Evolutionary conservation across 2,797 vertebrate species (phyloP), one percentile per base, ranked within the genome.

Genomic region (Diglossa cyanea): DNA sequence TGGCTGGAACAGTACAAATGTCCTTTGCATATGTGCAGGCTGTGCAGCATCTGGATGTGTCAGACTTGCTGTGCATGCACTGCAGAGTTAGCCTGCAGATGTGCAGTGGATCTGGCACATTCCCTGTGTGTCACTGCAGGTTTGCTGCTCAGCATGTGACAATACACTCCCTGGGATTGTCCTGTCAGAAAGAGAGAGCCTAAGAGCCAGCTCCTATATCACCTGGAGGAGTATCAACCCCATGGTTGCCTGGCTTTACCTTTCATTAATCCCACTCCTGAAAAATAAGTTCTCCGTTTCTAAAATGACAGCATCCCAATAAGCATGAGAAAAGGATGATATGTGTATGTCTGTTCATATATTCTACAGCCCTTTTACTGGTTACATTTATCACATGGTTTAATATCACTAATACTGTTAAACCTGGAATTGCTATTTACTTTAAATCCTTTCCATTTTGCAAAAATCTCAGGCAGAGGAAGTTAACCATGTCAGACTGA

Each of bases 41-140:
- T 96, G 91, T 80, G 82, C 82, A 94, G 90, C 93, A 95, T 90
- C 94, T 96, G 96, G 88, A 95, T 55, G 65, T 83, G 93, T 75
- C 91, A 95, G 79, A 65, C 42, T 24, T 5, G 5, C 25, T 54
- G 68, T 57, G 87, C 85, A 80, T 47, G 57, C 85, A 58, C 54
- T 33, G 35, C 0, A 0, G 40, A 93, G 48, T 39, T 83, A 73
- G 44, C 39, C 18, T 85, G 81, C 93, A 93, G 89, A 93, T 58
- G 87, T 77, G 91, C 82, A 58, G 81, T 1, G 4, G 81, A 68
- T 50, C 61, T 28, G n/a, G 75, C 72, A 94, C 7, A 1, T 54
- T 39, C 39, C 35, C 35, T 39, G 45, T 37, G 35, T 60, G 61
- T 58, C 47, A 18, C 25, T 18, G 35, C 23, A 50, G 1, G 1